Evolutionary conservation across 2,113 vertebrate species (phyloP).

Genomic region (Zosterops hypoxanthus): DNA sequence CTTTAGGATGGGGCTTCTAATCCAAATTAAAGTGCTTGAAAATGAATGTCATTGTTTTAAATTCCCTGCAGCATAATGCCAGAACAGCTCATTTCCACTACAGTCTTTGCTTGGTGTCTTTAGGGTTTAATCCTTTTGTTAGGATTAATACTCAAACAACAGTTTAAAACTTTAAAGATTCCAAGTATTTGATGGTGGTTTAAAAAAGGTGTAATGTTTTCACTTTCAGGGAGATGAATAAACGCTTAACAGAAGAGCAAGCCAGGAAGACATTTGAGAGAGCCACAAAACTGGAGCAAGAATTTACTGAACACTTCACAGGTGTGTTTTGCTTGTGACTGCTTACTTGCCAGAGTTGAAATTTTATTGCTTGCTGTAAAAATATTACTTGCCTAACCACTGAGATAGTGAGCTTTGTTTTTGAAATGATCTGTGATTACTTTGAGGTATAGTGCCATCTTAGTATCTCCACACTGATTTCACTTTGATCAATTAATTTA

Average conservation of each 20-base stretch:
- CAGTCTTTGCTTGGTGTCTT: neutral
- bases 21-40: neutral
- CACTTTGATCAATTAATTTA: neutral
- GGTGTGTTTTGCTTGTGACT: constrained; percentile 74
- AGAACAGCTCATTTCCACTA: neutral
- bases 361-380: neutral
- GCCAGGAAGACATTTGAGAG: constrained; percentile 93
- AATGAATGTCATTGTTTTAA: neutral
- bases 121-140: neutral
- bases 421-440: neutral
- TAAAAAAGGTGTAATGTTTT: neutral
- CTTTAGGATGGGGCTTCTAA: neutral
- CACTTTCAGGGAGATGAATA: constrained; percentile 95
- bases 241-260: constrained; percentile 93
- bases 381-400: neutral
- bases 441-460: neutral
- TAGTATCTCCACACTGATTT: neutral
- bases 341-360: neutral
- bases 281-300: constrained; percentile 95
- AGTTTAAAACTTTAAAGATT: neutral
- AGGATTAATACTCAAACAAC: neutral
- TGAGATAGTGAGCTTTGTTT: neutral
- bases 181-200: neutral
- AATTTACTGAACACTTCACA: constrained; percentile 98
- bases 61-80: neutral